phyloP scores from a whole-genome alignment of 2,888 invertebrate genomes.

The Agrotis segetum region DNA sequence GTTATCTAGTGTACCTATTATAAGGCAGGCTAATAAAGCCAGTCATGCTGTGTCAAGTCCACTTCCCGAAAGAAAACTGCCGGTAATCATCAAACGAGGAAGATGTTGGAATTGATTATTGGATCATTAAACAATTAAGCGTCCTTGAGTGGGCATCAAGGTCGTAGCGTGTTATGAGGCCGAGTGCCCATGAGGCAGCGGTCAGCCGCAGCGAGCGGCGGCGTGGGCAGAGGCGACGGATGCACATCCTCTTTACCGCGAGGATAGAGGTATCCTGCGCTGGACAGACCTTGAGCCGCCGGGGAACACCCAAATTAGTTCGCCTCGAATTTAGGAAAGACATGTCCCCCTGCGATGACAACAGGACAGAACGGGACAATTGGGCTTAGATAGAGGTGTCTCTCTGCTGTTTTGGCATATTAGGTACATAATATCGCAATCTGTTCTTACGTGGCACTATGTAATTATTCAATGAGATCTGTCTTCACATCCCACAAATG shows the following conservation, averaged over 20 bases:
- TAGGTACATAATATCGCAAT: background rate
- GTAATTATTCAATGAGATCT: background rate
- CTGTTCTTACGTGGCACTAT: background rate
- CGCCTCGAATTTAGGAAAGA: slow-evolving; percentile 14
- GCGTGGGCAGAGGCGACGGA: slow-evolving; percentile 77
- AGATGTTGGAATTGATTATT: slow-evolving; percentile 25
- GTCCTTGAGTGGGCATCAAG: slow-evolving; percentile 49
- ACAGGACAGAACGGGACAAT: background rate
- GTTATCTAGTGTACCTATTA: background rate
- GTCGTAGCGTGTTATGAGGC: slow-evolving; percentile 21
- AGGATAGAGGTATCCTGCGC: slow-evolving; percentile 84
- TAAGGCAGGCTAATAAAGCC: background rate
- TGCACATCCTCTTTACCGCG: slow-evolving; percentile 86
- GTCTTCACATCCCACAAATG: background rate
- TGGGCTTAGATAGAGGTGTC: background rate
- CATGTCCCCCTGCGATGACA: slow-evolving; percentile 3
- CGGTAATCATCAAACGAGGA: slow-evolving; percentile 15
- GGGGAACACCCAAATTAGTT: slow-evolving; percentile 50
- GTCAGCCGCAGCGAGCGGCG: slow-evolving; percentile 22
- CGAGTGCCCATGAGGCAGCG: slow-evolving; percentile 9
- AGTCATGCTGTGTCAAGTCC: background rate
- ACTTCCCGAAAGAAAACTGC: background rate
- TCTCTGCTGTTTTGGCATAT: background rate
- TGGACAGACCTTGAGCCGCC: slow-evolving; percentile 53
- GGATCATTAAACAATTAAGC: slow-evolving; percentile 36